Conservation (phyloP, 2,113 vertebrate species). For the Dipodomys merriami region DNA sequence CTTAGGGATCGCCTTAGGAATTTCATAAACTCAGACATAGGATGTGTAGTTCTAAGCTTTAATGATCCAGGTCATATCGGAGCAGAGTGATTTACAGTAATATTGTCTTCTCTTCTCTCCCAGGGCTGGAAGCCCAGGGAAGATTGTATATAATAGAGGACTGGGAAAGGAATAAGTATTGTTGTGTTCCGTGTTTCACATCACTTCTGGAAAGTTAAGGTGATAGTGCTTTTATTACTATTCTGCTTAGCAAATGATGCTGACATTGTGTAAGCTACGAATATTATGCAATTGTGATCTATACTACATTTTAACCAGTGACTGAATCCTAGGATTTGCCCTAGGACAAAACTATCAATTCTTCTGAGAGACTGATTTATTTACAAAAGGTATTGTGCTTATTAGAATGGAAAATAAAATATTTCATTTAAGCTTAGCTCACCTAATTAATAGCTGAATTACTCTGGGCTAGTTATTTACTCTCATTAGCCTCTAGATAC, state of each 20-base stretch:
- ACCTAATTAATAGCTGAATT: background rate
- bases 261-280: background rate
- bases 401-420: background rate
- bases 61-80: background rate
- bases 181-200: background rate
- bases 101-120: background rate
- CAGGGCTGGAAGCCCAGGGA: too few species aligned
- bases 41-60: background rate
- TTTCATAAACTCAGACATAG: background rate
- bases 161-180: background rate
- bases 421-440: background rate
- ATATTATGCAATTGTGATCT: too few species aligned
- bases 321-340: background rate
- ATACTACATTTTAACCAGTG: background rate
- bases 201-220: background rate
- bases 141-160: background rate
- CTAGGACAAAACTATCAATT: background rate
- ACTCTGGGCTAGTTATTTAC: too few species aligned
- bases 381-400: background rate
- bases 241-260: background rate
- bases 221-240: background rate
- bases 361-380: background rate
- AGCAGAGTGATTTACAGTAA: too few species aligned
- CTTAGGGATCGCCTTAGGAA: background rate
- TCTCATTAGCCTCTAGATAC: background rate